Conservation (phyloP, 2,113 vertebrate genomes). For the Maccullochella peelii region DNA sequence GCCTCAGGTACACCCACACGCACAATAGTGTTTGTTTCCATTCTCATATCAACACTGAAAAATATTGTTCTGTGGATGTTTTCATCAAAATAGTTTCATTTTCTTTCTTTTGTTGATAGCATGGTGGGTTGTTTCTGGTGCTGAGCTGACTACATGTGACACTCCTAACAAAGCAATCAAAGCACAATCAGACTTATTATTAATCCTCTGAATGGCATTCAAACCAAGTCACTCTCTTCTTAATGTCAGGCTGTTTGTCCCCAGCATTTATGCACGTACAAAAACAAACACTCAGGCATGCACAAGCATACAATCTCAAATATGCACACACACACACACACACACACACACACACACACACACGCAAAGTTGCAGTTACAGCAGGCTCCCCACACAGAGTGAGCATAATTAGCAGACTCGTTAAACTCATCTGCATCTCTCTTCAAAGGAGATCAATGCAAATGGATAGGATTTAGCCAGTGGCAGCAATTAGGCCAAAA, state of each 20-base stretch:
- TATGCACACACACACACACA: conserved; percentile 6
- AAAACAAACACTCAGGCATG: conserved; percentile 44
- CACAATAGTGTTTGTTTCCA: conserved; percentile 25
- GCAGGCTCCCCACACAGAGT: conserved; percentile 62
- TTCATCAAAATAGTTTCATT: conserved; percentile 9
- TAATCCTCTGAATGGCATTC: conserved; percentile 20
- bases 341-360: background rate
- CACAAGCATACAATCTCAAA: conserved; percentile 26
- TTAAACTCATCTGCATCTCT: conserved; percentile 85
- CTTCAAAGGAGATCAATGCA: conserved; percentile 86
- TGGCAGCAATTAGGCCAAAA: conserved; percentile 79
- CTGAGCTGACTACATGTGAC: background rate
- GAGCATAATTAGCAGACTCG: conserved; percentile 83
- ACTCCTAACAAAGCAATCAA: conserved; percentile 6
- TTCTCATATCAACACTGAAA: conserved; percentile 36
- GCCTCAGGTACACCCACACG: conserved; percentile 44
- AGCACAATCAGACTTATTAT: conserved; percentile 12
- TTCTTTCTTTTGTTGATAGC: conserved; percentile 1
- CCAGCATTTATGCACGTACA: conserved; percentile 13
- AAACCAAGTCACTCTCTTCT: background rate
- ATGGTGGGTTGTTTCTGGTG: background rate
- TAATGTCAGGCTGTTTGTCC: conserved; percentile 54
- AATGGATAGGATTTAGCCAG: conserved; percentile 82
- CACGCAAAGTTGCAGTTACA: conserved; percentile 51
- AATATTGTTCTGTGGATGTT: conserved; percentile 36